phyloP scores from a whole-genome alignment of 2,797 vertebrate species.

The Diglossa cyanea region DNA sequence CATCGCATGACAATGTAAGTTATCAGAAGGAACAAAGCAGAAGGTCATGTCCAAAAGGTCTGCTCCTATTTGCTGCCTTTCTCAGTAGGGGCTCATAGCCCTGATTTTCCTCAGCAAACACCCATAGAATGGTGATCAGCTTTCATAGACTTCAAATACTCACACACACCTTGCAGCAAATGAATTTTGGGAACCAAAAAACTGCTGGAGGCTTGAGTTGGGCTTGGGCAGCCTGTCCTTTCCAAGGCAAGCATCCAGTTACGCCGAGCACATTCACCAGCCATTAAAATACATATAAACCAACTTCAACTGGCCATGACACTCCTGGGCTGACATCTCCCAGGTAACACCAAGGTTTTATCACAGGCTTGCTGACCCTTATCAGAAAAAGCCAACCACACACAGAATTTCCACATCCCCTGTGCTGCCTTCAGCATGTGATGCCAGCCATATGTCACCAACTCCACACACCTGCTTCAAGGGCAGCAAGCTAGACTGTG shows the following conservation, averaged over 20 bases:
- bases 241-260: not conserved
- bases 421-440: too few species aligned
- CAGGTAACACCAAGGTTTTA: not conserved
- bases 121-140: not conserved
- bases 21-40: not conserved
- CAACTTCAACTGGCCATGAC: not conserved
- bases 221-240: not conserved
- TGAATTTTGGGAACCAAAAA: not conserved
- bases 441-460: not conserved
- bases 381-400: not conserved
- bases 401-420: not conserved
- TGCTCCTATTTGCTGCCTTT: not conserved
- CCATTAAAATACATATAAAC: not conserved
- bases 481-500: not conserved
- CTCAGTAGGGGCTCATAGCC: not conserved
- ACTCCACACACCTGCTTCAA: not conserved
- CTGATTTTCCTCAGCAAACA: not conserved
- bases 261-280: not conserved
- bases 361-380: not conserved
- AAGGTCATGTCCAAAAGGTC: not conserved
- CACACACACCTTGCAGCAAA: not conserved
- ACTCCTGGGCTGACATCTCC: not conserved
- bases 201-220: not conserved
- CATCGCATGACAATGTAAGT: fast-evolving
- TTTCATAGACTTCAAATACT: not conserved